Base-by-base conservation (phyloP, 2,797 vertebrate genomes). In the Aplochiton taeniatus region DNA sequence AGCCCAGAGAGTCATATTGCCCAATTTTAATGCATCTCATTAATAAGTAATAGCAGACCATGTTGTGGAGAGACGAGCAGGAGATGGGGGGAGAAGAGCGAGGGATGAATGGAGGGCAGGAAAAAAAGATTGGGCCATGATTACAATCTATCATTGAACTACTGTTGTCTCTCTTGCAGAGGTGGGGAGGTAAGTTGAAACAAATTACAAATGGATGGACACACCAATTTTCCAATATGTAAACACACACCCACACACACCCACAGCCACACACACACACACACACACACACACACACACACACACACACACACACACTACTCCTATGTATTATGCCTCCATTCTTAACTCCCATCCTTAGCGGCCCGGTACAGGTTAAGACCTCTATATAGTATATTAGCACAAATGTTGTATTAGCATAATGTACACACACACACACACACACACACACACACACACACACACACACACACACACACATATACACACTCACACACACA, bases 371-470 rank as follows among this genome's bases (percentile, higher is more conserved):
- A 51, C 50, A 63, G 73, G 64, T 70, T 66, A 51, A 59, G 50
- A 63, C 68, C 69, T 2, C 31, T 6, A 31, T 31, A 31, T 3
- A 76, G 72, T 64, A 61, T 58, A 14, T 31, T 66, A 72, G 62
- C 80, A 81, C 73, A 88, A 88, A 87, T 86, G 85, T 78, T 88
- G 81, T 81, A 86, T 88, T 88, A 78, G 67, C 85, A 90, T 89
- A 87, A 87, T 85, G 79, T 80, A 74, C 70, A 69, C 31, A 31
- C 31, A 6, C 31, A 46, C 31, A 31, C 31, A 31, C 31, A 31
- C 31, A 31, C 31, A 31, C 31, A 31, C 31, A 31, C 31, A 31
- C 31, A 31, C 31, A 31, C 31, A 31, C 31, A 31, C 31, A 31
- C 31, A 31, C 31, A 31, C 3, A 31, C 3, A 31, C 31, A 31